A percentile compares a stretch with the other conserved stretches of the same genome.
Conservation (phyloP, 2,888 invertebrate genomes). For the Bugula neritina region DNA sequence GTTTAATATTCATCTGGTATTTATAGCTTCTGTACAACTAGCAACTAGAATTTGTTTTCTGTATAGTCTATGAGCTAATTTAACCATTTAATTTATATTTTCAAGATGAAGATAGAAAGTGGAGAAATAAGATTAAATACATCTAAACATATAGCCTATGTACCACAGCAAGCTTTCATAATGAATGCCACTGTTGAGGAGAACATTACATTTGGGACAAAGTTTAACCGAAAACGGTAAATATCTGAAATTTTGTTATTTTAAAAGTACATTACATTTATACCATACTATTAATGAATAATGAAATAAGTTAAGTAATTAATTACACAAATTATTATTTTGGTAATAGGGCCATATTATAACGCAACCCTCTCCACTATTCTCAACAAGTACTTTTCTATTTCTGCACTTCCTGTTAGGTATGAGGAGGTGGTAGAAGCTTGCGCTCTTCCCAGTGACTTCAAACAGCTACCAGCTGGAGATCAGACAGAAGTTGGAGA, state of each 20-base stretch:
- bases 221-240: neutral
- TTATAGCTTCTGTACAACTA: no score
- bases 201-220: slow-evolving; percentile 10
- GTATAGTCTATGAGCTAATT: no score
- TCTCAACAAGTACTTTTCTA: no score
- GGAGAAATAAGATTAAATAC: neutral
- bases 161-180: slow-evolving; percentile 55
- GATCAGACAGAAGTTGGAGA: slow-evolving; percentile 57
- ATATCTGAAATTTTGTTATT: neutral
- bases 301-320: no score
- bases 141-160: slow-evolving; percentile 7
- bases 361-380: no score
- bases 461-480: slow-evolving; percentile 58
- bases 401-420: no score
- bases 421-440: slow-evolving; percentile 58
- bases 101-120: neutral
- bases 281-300: no score
- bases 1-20: no score
- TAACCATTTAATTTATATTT: neutral
- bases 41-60: no score
- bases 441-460: slow-evolving; percentile 59
- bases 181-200: slow-evolving; percentile 62
- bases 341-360: no score
- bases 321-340: no score
- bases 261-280: no score